Evolutionary conservation across 2,888 invertebrate species (phyloP), one percentile per base, ranked within the genome.

Genomic region (Smittia sp.): DNA sequence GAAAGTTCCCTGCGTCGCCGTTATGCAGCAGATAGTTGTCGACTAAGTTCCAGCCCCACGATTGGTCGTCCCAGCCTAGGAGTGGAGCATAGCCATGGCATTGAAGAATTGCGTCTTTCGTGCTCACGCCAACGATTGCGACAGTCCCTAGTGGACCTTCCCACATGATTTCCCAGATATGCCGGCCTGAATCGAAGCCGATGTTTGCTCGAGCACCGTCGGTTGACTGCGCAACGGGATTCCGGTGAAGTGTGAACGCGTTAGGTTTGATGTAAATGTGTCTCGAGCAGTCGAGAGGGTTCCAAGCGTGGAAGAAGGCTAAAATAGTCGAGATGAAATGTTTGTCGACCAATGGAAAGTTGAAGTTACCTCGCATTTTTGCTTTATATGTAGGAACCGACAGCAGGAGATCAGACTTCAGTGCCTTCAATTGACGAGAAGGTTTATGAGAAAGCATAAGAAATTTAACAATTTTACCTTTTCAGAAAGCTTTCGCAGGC

Each of bases 1-100:
- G 97, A 85, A 95, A 98, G 80, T 92, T 94, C 76, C 96, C 96
- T 76, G 92, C 91, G 83, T 96, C 93, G 73, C 98, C 98, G 85
- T 97, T 96, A 82, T 99, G 98, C 78, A 98, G 85, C 77, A 98
- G 87, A 84, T 94, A 91, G 85, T 98, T 98, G 84, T 98, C 98
- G 69, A 98, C 98, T 78, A 99, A 86, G 86, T 98, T 98, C 98
- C 98, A 99, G 13, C 98, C 98, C 98, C 98, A 99, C 79, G 96
- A 97, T 81, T 98, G 93, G 81, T 96, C 94, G 84, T 98, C 96
- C 3, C 94, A 92, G 32, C 98, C 98, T 13, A 70, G 84, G 75
- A 99, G 85, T 7, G 97, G 93, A 69, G 97, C 92, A 85, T 99
- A 99, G 74, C 98, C 98, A 79, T 92, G 94, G 81, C 94, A 94